These are phyloP conservation scores for Nasua narica DNA, from an alignment of 2,797 vertebrate genomes.

Conservation along the genomic window DNA sequence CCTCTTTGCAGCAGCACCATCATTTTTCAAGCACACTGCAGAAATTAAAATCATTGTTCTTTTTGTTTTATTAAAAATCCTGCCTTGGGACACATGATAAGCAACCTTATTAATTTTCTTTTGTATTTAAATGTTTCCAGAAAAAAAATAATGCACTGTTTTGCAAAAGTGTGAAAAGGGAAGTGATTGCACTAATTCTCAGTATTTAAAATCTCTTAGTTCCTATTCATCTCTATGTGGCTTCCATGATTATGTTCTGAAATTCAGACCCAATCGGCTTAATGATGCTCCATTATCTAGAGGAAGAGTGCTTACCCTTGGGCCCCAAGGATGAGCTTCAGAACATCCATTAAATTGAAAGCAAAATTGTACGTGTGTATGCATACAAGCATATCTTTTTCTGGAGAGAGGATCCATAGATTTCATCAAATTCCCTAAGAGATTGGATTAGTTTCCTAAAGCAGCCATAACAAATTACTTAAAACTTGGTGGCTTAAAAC, in stretches of 20 bases:
- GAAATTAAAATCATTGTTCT: constrained; percentile 37
- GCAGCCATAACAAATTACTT: background rate
- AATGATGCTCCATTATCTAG: background rate
- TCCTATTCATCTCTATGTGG: background rate
- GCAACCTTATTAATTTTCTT: constrained; percentile 55
- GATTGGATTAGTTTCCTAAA: background rate
- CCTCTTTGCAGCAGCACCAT: background rate
- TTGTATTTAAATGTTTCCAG: constrained; percentile 47
- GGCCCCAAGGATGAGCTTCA: background rate
- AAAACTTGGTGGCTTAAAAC: background rate
- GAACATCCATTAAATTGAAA: background rate
- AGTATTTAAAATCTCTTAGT: background rate
- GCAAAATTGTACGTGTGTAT: background rate
- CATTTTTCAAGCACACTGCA: background rate
- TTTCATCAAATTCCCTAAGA: background rate
- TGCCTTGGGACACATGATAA: constrained; percentile 39
- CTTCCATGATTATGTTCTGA: background rate
- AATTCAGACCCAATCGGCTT: background rate
- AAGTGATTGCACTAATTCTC: background rate
- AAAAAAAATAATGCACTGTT: constrained; percentile 2
- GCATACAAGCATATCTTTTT: background rate
- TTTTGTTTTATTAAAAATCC: constrained; percentile 50
- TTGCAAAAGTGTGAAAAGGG: constrained; percentile 14
- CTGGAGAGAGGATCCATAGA: background rate
- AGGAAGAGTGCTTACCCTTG: background rate